Base-by-base conservation (phyloP, 2,888 invertebrate genomes). In the Lottia gigantea region DNA sequence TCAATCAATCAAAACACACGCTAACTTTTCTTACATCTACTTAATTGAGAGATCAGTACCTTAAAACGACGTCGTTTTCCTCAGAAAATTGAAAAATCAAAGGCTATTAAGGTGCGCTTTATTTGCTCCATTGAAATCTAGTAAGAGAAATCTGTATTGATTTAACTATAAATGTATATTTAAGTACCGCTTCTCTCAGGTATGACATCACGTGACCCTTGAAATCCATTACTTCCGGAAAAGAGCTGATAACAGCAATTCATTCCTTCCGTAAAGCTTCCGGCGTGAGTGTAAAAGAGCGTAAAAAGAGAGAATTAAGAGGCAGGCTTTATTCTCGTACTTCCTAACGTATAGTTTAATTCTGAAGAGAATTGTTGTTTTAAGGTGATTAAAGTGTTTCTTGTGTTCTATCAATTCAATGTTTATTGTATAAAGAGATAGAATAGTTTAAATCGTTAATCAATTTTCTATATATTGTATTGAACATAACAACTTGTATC, bases 71-170 rank as follows among this genome's bases (percentile, higher is more conserved):
- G 55, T 55, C 55, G 55, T 55, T 55, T 55, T 55, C 55, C 55
- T 55, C 55, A 40, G 55, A 55, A 55, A 55, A 55, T 55, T 55
- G 55, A 55, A 55, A 55, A 55, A 55, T 55, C 55, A 55, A 55
- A 55, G 55, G 55, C 55, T 55, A 55, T 55, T 55, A 55, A 55
- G 19, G 55, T 23, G 55, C 23, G 55, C 55, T 55, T 55, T 55
- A 55, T 55, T 55, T 55, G 55, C 55, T 55, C 55, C 55, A 55
- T 55, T 55, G 55, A 55, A 55, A 55, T 19, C 55, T 23, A 23
- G 55, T 55, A 23, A 55, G 55, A 55, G 55, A 23, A 23, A 55
- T 55, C 55, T 55, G 55, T 55, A 55, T 55, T 55, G 55, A 55
- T 55, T 55, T 23, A 55, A 23, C 19, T 23, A 23, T 55, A 55